Conservation (phyloP, 2,888 invertebrate species). For the Cataglyphis albicans region DNA sequence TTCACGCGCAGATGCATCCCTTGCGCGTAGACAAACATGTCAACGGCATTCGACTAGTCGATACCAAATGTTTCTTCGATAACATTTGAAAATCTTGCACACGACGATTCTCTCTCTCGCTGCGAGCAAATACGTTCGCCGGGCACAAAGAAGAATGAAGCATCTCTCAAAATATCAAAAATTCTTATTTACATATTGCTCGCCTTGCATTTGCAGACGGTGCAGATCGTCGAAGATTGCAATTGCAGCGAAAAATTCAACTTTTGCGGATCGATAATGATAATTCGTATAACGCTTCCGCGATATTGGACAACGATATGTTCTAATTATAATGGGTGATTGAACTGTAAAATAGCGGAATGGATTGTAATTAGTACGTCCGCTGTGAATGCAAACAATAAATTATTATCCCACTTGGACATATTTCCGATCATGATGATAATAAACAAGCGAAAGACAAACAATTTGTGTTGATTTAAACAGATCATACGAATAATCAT, state of each 20-base stretch:
- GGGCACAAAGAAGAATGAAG: not conserved
- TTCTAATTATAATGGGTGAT: conserved; percentile 48
- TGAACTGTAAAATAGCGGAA: conserved; percentile 20
- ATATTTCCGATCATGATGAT: conserved; percentile 61
- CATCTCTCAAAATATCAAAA: conserved; percentile 4
- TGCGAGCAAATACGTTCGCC: not conserved
- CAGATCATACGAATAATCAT: not conserved
- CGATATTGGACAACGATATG: conserved; percentile 25
- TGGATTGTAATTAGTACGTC: conserved; percentile 57
- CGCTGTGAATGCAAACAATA: conserved; percentile 72
- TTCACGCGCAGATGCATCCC: conserved; percentile 37
- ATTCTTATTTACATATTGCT: conserved; percentile 26
- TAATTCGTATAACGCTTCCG: conserved; percentile 5
- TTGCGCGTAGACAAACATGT: conserved; percentile 45
- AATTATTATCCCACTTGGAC: conserved; percentile 70
- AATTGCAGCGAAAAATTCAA: not conserved
- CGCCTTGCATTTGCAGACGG: not conserved
- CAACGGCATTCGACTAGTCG: not conserved
- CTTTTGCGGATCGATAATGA: not conserved
- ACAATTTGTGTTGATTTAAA: conserved; percentile 9
- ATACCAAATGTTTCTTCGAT: not conserved
- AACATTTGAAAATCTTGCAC: conserved; percentile 25
- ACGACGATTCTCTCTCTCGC: not conserved
- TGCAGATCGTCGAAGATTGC: not conserved
- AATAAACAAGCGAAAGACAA: conserved; percentile 52